Base-by-base conservation (phyloP, 1,140 invertebrate species). In the Procambarus virginalis region DNA sequence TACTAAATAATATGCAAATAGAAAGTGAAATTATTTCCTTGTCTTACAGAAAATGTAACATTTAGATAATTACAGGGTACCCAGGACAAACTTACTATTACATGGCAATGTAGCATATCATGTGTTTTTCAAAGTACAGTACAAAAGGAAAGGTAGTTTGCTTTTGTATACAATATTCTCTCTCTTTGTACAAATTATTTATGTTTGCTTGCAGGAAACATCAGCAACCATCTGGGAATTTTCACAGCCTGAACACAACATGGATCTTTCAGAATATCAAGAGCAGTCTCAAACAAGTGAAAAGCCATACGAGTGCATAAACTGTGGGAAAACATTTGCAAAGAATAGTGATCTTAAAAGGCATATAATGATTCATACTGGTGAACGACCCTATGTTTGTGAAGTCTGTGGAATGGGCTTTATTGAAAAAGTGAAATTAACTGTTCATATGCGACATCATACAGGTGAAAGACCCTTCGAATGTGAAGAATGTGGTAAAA, bases 391-490 rank as follows among this genome's bases (percentile, higher is more conserved):
- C 10, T 76, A 80, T 55, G 77, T 51, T 6, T 87, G 86, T 64
- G 79, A 68, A 45, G 48, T 55, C 2, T 87, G 86, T 87, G 86
- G 86, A 1, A 87, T 79, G 78, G 22, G 86, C 14, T 87, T 87
- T 68, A 58, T 75, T 17, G 48, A 87, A 70, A 87, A 79, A 45
- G 78, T 75, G 22, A 75, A 87, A 45, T 78, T 87, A 3, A 76
- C 75, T 5, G 45, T 76, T n/a, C 86, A 87, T 55, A 87, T 51
- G 20, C 68, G 86, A 64, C 55, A 79, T 46, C 86, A 87, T 70
- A 87, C 86, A 58, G 86, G 86, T 20, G 86, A 87, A 49, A 60
- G 86, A 14, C 86, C 86, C n/a, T 87, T 86, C 64, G 85, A 86
- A 75, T 86, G 85, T 80, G 34, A 78, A 76, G 85, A 86, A n/a